Base-by-base conservation (phyloP, 2,113 vertebrate species). In the Columba janthina region DNA sequence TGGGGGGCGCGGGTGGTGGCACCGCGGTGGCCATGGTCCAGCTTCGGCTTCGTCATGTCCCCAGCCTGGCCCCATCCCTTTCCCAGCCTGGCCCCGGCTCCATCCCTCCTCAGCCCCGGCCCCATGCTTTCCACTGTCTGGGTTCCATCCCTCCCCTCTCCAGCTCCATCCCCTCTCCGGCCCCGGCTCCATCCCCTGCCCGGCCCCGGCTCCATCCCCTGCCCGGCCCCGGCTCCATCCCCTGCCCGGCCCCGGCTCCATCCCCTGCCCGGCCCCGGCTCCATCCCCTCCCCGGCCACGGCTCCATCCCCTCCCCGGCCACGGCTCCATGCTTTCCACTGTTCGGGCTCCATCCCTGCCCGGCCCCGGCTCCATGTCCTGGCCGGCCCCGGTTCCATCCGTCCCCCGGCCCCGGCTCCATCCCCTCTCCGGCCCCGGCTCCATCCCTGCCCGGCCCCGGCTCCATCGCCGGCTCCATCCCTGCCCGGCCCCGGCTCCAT, bases 191-290 rank as follows among this genome's bases (percentile, higher is more conserved):
- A 11, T 21, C 31, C 9, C 12, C 29, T 19, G 5, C 10, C 17
- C 29, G 4, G 12, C 38, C 71, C 28, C 9, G 7, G 34, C 53
- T 11, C 46, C 46, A 10, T 20, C 36, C 15, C 44, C 7, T 17
- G 7, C 25, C 31, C 16, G 7, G 15, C 15, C 24, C 38, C 18
- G 15, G 31, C 14, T 2, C 17, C 36, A 4, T 8, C 15, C 31
- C 58, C 14, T 19, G 22, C 36, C 51, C 26, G 9, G 16, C 15
- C 17, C 36, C 25, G 11, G 31, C 24, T 12, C 46, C 50, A 3
- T 10, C 8, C 46, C 56, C 6, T 29, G 2, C 18, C 38, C 46
- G 0, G 28, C 3, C 18, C n/a, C 46, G 0, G 28, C 15, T 24
- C 48, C 11, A 24, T 22, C 15, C 15, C 44, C 16, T 44, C 4